phyloP scores from a whole-genome alignment of 2,797 vertebrate genomes.

The Cyclura pinguis region DNA sequence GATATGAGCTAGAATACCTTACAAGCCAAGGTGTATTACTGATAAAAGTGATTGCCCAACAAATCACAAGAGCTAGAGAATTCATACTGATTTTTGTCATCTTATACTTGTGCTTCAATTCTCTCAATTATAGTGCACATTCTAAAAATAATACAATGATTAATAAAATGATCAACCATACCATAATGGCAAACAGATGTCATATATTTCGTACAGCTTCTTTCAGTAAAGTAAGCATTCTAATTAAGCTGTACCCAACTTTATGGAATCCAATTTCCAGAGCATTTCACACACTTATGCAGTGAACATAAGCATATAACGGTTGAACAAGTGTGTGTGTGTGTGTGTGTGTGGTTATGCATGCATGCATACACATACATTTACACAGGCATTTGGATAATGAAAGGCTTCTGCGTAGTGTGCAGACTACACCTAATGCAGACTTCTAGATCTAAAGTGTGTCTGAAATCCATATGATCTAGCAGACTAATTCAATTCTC shows the following conservation, averaged over 20 bases:
- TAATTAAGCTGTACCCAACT: slow-evolving; percentile 25
- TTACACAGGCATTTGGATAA: not conserved
- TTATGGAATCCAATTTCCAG: slow-evolving; percentile 25
- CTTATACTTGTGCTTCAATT: not conserved
- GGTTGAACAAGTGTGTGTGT: not conserved
- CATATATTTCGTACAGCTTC: slow-evolving; percentile 20
- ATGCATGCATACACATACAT: too few relatives aligned
- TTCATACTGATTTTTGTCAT: not conserved
- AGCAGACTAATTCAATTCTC: not conserved
- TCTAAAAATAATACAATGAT: slow-evolving; percentile 13
- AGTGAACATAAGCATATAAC: not conserved
- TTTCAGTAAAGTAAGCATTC: slow-evolving; percentile 17
- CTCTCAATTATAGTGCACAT: not conserved
- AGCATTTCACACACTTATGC: not conserved
- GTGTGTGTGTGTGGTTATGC: too few relatives aligned
- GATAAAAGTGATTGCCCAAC: not conserved
- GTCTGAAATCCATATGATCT: not conserved
- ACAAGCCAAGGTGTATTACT: not conserved
- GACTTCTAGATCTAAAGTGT: not conserved
- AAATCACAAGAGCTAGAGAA: not conserved
- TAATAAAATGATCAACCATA: slow-evolving; percentile 14
- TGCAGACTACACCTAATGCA: not conserved
- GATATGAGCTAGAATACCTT: not conserved
- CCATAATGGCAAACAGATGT: not conserved
- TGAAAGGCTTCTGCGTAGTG: not conserved